Evolutionary conservation across 2,113 vertebrate genomes (phyloP).

Genomic region (Phalacrocorax aristotelis): DNA sequence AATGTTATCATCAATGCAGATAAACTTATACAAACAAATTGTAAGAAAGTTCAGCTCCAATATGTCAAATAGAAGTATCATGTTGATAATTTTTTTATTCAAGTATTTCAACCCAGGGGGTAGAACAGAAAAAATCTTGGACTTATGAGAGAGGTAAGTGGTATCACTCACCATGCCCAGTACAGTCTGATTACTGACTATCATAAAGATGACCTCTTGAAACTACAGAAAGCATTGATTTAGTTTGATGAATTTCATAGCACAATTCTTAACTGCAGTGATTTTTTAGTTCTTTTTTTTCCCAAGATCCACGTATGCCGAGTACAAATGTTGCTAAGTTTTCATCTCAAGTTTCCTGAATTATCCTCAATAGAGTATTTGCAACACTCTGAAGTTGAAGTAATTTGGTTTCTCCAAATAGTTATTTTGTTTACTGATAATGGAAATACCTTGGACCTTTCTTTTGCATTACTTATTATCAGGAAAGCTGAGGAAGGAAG

Average conservation of each 20-base stretch:
- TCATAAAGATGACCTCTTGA: not conserved
- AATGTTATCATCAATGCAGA: not conserved
- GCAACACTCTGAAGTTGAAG: not conserved
- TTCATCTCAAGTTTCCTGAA: not conserved
- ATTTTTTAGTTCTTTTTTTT: not conserved
- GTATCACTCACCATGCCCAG: not conserved
- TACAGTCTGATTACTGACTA: not conserved
- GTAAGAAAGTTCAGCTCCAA: not conserved
- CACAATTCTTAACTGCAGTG: not conserved
- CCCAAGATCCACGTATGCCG: too few species aligned
- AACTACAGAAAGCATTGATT: not conserved
- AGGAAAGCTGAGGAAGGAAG: not conserved
- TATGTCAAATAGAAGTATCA: rapidly evolving
- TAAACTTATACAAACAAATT: not conserved
- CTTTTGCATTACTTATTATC: not conserved
- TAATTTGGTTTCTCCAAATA: not conserved
- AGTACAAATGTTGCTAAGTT: not conserved
- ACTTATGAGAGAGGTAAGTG: not conserved
- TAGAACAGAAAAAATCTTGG: not conserved
- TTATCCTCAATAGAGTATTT: not conserved
- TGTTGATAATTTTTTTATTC: not conserved
- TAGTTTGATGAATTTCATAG: not conserved
- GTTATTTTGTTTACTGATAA: not conserved
- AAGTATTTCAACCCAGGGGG: not conserved
- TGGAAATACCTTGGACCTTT: not conserved